Evolutionary conservation across 2,888 invertebrate species (phyloP).

Genomic region (Hesperia comma): DNA sequence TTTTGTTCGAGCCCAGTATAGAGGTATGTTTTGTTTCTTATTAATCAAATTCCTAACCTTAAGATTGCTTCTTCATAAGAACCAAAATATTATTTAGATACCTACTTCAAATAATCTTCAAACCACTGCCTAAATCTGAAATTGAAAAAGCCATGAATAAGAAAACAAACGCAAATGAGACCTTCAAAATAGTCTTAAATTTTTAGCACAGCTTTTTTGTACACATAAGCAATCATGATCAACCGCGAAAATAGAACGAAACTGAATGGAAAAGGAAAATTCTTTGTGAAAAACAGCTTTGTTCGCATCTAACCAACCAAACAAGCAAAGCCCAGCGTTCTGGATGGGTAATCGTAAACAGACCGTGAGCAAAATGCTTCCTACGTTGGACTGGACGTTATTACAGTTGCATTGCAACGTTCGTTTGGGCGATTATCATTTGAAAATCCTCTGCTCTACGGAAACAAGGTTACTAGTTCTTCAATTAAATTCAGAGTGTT

Average conservation of each 20-base stretch:
- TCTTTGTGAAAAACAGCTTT: slow-evolving; percentile 1
- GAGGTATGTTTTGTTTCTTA: no score
- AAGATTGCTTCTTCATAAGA: no score
- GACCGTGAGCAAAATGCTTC: slow-evolving; percentile 2
- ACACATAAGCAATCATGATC: not conserved
- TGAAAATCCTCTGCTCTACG: slow-evolving; percentile 10
- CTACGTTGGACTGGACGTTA: slow-evolving; percentile 8
- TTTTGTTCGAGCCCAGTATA: no score
- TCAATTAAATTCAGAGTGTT: no score
- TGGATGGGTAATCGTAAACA: slow-evolving; percentile 8
- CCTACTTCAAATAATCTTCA: no score
- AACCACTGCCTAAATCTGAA: no score
- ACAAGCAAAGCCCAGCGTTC: not conserved
- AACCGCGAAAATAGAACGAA: not conserved
- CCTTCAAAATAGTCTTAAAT: not conserved
- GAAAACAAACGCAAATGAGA: no score
- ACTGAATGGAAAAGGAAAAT: slow-evolving; percentile 2
- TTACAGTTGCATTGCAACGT: slow-evolving; percentile 13
- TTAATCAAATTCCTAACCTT: no score
- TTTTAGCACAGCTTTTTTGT: not conserved
- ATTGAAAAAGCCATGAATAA: no score
- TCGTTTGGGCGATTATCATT: not conserved
- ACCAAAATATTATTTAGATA: no score
- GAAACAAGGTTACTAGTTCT: not conserved
- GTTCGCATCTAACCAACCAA: slow-evolving; percentile 6